These are phyloP conservation scores for Vicugna pacos DNA, from an alignment of 2,113 vertebrate genomes.

Conservation along the genomic window DNA sequence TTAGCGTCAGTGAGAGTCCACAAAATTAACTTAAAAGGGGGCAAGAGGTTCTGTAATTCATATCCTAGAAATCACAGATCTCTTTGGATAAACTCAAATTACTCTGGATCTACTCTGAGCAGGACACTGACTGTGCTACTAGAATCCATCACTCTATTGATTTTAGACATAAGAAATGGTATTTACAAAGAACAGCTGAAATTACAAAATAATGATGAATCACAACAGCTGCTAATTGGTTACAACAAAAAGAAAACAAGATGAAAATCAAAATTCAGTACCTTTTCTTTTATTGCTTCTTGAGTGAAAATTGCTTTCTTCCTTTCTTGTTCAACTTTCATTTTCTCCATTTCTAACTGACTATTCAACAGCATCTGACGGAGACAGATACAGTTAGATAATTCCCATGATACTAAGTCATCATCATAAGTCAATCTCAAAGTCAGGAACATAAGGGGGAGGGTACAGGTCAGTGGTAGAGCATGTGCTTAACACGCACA, in stretches of 20 bases:
- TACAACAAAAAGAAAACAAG: neutral
- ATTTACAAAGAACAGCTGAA: neutral
- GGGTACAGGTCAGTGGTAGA: too few species aligned
- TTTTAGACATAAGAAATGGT: neutral
- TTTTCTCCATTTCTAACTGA: slow-evolving; percentile 98
- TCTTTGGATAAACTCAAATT: neutral
- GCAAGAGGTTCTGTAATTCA: neutral
- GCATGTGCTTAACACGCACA: too few species aligned
- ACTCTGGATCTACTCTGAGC: neutral
- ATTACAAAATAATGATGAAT: slow-evolving; percentile 28
- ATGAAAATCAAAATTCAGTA: slow-evolving; percentile 74
- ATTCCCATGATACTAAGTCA: slow-evolving; percentile 20
- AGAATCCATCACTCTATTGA: neutral
- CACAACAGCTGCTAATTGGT: neutral
- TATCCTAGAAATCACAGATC: slow-evolving; percentile 26
- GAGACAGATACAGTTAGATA: slow-evolving; percentile 50
- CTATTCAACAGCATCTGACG: slow-evolving; percentile 91
- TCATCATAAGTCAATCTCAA: neutral
- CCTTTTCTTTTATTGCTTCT: slow-evolving; percentile 97
- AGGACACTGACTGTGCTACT: neutral
- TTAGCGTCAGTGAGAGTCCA: neutral
- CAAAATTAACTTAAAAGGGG: slow-evolving; percentile 28
- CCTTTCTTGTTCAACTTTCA: slow-evolving; percentile 98
- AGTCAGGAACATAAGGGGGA: neutral
- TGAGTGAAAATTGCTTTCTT: slow-evolving; percentile 95